Evolutionary conservation across 2,113 vertebrate genomes (phyloP).

Genomic region (Trichechus manatus): DNA sequence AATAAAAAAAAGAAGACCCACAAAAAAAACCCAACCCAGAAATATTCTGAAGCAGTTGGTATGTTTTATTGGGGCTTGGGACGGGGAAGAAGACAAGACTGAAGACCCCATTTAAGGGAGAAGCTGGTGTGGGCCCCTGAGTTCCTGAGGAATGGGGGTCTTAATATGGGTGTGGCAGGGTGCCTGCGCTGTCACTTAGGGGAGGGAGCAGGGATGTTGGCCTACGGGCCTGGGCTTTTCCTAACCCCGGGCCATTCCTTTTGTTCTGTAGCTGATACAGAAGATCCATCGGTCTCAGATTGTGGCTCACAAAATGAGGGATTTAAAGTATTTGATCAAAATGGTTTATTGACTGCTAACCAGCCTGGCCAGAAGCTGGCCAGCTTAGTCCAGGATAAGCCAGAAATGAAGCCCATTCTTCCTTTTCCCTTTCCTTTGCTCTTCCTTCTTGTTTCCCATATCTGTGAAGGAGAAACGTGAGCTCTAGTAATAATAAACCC

Average conservation of each 20-base stretch:
- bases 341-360: background rate
- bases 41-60: constrained; percentile 76
- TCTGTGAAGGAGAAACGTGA: background rate
- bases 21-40: constrained; percentile 62
- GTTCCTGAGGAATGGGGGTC: background rate
- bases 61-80: constrained; percentile 79
- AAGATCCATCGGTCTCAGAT: background rate
- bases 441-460: background rate
- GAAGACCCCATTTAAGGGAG: background rate
- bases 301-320: background rate
- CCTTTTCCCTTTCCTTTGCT: constrained; percentile 31
- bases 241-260: background rate
- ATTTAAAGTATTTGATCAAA: background rate
- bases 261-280: background rate
- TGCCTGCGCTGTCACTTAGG: background rate
- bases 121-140: background rate
- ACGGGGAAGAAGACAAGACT: background rate
- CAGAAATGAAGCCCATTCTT: background rate
- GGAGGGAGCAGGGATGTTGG: background rate
- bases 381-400: background rate
- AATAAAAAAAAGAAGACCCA: constrained; percentile 34
- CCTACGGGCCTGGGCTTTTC: background rate
- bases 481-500: background rate
- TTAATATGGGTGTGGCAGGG: background rate
- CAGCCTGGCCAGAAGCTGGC: background rate